Percentiles rank a stretch among this genome's conserved stretches.
Conservation (phyloP, 2,888 invertebrate species). For the Drosophila diplacantha region DNA sequence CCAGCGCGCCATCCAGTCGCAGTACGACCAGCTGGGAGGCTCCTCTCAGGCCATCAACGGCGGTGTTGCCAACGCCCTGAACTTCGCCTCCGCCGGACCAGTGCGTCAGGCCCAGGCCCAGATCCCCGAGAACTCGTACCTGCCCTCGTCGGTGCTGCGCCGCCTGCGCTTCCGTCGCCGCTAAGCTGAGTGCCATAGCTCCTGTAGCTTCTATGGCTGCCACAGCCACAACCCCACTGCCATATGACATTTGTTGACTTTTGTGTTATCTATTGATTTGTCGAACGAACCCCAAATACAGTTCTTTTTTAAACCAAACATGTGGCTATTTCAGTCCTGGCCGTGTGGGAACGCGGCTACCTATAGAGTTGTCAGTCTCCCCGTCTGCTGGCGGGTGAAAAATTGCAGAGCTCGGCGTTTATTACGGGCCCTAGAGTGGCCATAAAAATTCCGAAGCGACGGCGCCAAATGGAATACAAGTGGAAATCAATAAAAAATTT, state of each 20-base stretch:
- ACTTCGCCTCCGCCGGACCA: constrained; percentile 65
- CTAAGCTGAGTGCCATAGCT: constrained; percentile 38
- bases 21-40: constrained; percentile 71
- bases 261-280: constrained; percentile 62
- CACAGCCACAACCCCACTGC: constrained; percentile 3
- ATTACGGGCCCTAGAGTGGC: constrained; percentile 27
- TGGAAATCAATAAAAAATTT: constrained; percentile 59
- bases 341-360: constrained; percentile 5
- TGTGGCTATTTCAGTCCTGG: constrained; percentile 1
- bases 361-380: constrained; percentile 23
- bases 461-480: constrained; percentile 38
- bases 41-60: constrained; percentile 61
- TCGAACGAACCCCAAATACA: constrained; percentile 53
- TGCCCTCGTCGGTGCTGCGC: constrained; percentile 68
- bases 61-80: constrained; percentile 68
- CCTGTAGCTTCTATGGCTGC: neutral
- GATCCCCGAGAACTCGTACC: constrained; percentile 62
- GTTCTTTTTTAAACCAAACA: constrained; percentile 45
- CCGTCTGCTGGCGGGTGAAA: constrained; percentile 14
- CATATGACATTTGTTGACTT: constrained; percentile 40
- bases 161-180: constrained; percentile 64
- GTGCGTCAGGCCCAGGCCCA: constrained; percentile 50
- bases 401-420: constrained; percentile 49
- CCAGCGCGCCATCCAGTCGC: constrained; percentile 72
- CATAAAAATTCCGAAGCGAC: constrained; percentile 59